Conservation (phyloP, 2,113 vertebrate genomes). For the Tyto alba region DNA sequence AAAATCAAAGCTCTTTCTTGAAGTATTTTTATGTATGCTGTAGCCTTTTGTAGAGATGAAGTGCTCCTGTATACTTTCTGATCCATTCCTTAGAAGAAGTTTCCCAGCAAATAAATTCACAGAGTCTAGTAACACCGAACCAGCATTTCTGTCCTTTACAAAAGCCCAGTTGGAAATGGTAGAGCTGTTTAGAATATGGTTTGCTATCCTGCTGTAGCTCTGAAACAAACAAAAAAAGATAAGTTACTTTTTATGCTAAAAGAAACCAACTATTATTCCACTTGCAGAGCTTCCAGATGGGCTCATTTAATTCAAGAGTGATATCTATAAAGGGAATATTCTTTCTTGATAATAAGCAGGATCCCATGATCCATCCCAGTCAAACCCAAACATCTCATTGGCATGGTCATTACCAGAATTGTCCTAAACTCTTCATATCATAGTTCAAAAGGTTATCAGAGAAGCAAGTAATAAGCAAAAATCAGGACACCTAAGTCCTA, state of each 20-base stretch:
- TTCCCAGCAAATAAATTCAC: slow-evolving; percentile 70
- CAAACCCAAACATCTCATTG: not conserved
- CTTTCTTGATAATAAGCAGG: not conserved
- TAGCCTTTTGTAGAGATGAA: slow-evolving; percentile 64
- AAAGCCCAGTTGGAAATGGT: slow-evolving; percentile 68
- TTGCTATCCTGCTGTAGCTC: slow-evolving; percentile 67
- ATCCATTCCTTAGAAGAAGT: not conserved
- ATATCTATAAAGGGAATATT: not conserved
- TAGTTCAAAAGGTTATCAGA: not conserved
- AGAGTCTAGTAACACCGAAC: slow-evolving; percentile 70
- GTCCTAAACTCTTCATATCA: not conserved
- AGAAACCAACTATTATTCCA: not conserved
- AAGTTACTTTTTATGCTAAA: not conserved
- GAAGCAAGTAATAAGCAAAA: not conserved
- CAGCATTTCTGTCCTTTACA: slow-evolving; percentile 28
- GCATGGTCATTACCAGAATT: not conserved
- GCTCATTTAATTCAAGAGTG: not conserved
- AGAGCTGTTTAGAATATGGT: slow-evolving; percentile 63
- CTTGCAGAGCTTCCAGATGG: not conserved
- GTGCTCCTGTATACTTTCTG: slow-evolving; percentile 37
- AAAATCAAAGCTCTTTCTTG: slow-evolving; percentile 46
- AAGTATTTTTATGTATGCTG: slow-evolving; percentile 5
- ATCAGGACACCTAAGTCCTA: not conserved
- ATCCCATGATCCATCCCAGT: not conserved
- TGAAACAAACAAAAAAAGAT: not conserved